Percentiles rank a stretch among this genome's conserved stretches.
These are phyloP conservation scores for Chanos chanos DNA, from an alignment of 2,797 vertebrate genomes.

Conservation along the genomic window DNA sequence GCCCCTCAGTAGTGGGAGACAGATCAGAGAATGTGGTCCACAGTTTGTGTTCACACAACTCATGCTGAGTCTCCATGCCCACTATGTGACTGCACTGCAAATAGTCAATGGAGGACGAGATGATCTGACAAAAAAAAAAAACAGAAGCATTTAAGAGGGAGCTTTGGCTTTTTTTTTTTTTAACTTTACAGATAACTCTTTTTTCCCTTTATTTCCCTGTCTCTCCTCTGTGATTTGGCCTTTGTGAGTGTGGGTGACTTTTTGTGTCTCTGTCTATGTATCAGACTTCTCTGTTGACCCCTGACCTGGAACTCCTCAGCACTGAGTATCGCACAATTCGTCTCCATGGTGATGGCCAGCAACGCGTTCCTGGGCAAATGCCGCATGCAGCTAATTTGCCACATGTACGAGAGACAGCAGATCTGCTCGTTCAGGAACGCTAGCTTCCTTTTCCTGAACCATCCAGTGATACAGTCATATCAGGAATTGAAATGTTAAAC, in stretches of 20 bases:
- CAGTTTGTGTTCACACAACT: neutral
- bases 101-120: slow-evolving; percentile 20
- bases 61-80: neutral
- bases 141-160: neutral
- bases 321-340: slow-evolving; percentile 5
- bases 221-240: neutral
- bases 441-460: slow-evolving; percentile 9
- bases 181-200: neutral
- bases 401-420: slow-evolving; percentile 29
- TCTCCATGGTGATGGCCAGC: slow-evolving; percentile 25
- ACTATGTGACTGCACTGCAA: slow-evolving; percentile 21
- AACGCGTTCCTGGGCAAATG: neutral
- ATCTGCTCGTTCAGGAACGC: slow-evolving; percentile 21
- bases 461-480: too few relatives aligned
- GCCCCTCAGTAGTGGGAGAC: neutral
- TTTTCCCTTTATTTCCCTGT: neutral
- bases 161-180: neutral
- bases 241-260: neutral
- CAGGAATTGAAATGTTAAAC: too few relatives aligned
- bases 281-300: too few relatives aligned
- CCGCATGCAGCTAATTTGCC: slow-evolving; percentile 20
- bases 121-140: slow-evolving; percentile 7
- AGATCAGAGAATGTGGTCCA: neutral
- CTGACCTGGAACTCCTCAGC: slow-evolving; percentile 15
- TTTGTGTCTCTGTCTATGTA: too few relatives aligned